These are phyloP conservation scores for Tetrao urogallus DNA, from an alignment of 2,113 vertebrate genomes.

Conservation along the genomic window DNA sequence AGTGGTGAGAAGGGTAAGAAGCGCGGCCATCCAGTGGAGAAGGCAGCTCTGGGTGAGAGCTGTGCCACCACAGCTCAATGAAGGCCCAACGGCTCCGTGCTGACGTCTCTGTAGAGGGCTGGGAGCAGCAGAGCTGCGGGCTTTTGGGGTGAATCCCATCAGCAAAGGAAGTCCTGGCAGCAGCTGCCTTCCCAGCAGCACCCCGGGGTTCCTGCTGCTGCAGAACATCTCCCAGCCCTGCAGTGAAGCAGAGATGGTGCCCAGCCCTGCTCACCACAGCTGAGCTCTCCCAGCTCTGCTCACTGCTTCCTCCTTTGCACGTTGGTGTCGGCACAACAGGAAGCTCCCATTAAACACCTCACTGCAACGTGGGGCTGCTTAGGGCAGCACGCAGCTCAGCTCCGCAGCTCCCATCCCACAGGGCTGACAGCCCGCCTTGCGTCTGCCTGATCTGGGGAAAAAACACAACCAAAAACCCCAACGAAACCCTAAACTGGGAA, in stretches of 20 bases:
- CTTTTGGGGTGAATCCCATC: neutral
- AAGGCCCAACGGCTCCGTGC: accelerated
- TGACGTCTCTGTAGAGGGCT: accelerated
- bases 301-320: conserved; percentile 1
- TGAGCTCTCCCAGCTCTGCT: neutral
- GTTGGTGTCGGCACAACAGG: conserved; percentile 54
- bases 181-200: neutral
- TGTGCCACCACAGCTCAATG: accelerated
- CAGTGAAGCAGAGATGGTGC: accelerated
- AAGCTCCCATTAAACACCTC: conserved; percentile 48
- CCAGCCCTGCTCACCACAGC: accelerated
- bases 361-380: neutral
- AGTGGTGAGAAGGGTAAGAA: neutral
- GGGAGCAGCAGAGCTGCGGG: neutral
- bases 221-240: neutral
- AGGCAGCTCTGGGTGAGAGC: neutral
- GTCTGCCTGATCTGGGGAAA: too few species aligned
- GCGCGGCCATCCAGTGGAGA: neutral
- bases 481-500: neutral
- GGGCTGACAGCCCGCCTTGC: neutral
- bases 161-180: neutral
- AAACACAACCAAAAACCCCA: neutral
- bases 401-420: neutral
- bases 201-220: neutral
- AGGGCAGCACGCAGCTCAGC: neutral